Evolutionary conservation across 2,888 invertebrate genomes (phyloP), one percentile per base, ranked within the genome.

Genomic region (Tenthredo notha): DNA sequence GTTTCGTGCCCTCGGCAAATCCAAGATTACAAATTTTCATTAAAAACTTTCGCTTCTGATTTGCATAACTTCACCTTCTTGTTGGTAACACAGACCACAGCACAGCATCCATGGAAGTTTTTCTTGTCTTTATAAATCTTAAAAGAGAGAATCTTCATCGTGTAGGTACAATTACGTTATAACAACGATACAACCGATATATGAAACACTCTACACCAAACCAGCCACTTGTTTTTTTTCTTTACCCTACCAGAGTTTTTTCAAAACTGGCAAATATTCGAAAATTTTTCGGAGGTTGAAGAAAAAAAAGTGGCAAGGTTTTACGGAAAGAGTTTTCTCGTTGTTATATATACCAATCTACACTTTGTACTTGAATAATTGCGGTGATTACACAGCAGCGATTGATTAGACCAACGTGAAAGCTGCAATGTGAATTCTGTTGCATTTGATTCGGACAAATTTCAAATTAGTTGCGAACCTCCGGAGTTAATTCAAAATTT

Each of bases 11-110:
- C 86, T 88, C 85, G 86, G 88, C 89, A 91, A 90, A 90, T 89
- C 88, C 88, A 87, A 89, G 89, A 91, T 92, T 91, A 92, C 92
- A 91, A 90, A 91, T 92, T 92, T 91, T 92, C 91, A 92, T 92
- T 92, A 91, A 92, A 91, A 91, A 91, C 90, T 92, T 92, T 90
- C 80, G 85, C 82, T 85, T 86, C 85, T 85, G 86, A 90, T 91
- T 91, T 90, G 89, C 91, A 91, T 91, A 91, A 90, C 88, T 90
- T 89, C 43, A 74, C 43, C 74, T 74, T 21, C 43, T 40, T 74
- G 74, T 74, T 74, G 43, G 37, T 2, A 74, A 74, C 74, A 40
- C n/a, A 70, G n/a, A 18, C 33, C 18, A 9, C 40, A 40, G 50
- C n/a, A 21, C 25, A 43, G 43, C 21, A 74, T 43, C 74, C n/a